Conservation (phyloP, 2,797 vertebrate genomes). For the Alauda arvensis region DNA sequence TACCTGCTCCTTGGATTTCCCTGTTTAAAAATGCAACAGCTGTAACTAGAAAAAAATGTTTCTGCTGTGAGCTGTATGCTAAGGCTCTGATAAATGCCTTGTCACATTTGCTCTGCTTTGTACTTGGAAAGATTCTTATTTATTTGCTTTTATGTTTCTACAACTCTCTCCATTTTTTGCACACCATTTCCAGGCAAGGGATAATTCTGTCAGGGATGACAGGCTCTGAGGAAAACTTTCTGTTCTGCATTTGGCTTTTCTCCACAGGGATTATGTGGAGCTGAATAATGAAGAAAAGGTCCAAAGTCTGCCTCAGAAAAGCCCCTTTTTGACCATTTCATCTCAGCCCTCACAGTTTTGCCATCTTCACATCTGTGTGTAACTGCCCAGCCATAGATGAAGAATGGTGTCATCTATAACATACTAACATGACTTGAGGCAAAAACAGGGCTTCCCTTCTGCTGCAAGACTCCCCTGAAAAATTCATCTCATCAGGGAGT, state of each 20-base stretch:
- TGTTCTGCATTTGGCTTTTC: neutral
- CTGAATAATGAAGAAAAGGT: neutral
- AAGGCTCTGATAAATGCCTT: neutral
- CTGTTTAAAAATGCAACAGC: neutral
- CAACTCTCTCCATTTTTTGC: neutral
- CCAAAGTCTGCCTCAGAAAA: neutral
- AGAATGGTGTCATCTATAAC: neutral
- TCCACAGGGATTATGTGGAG: neutral
- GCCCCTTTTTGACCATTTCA: neutral
- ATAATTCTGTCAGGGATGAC: neutral
- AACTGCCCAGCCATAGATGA: neutral
- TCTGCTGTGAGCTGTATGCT: neutral
- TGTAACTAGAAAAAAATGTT: neutral
- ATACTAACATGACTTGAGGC: neutral
- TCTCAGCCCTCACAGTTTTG: neutral
- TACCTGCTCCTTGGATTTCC: neutral
- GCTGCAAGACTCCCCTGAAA: neutral
- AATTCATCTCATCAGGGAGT: neutral
- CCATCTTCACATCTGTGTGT: neutral
- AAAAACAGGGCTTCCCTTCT: neutral
- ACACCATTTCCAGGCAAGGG: neutral
- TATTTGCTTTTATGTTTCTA: constrained; percentile 46
- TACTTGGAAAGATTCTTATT: constrained; percentile 32
- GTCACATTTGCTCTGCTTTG: constrained; percentile 34
- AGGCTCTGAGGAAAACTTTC: neutral